Conservation (phyloP, 2,888 invertebrate species). For the Chloroclysta siterata region DNA sequence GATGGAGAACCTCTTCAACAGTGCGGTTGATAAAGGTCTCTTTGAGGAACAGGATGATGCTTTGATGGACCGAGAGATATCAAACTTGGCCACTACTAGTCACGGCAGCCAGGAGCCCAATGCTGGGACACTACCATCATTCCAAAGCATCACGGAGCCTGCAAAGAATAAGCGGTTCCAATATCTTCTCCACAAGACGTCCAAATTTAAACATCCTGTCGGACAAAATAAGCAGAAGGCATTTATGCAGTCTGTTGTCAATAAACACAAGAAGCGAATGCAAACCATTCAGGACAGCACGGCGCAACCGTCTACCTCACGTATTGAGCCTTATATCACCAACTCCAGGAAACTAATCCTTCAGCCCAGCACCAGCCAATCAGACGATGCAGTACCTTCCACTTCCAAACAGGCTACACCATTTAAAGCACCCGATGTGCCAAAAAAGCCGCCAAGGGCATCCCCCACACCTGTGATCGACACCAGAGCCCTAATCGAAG, state of each 20-base stretch:
- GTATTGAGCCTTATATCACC: conserved; percentile 70
- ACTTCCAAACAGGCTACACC: conserved; percentile 67
- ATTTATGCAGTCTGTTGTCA: conserved; percentile 81
- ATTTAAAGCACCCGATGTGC: conserved; percentile 70
- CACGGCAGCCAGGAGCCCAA: conserved; percentile 73
- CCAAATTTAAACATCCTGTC: conserved; percentile 80
- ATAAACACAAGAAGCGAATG: conserved; percentile 81
- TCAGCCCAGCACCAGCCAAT: conserved; percentile 65
- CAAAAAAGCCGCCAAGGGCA: conserved; percentile 68
- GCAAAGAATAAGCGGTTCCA: conserved; percentile 81
- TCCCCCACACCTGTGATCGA: conserved; percentile 81
- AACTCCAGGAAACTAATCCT: conserved; percentile 69
- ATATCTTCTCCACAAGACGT: conserved; percentile 80
- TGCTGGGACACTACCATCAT: conserved; percentile 70
- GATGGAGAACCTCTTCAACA: conserved; percentile 81
- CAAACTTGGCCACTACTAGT: conserved; percentile 79
- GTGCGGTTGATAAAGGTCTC: conserved; percentile 78
- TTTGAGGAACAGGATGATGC: conserved; percentile 79
- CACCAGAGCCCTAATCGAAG: conserved; percentile 93
- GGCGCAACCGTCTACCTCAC: conserved; percentile 75
- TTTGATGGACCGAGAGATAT: conserved; percentile 81
- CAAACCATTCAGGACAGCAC: conserved; percentile 66
- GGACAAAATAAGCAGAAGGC: conserved; percentile 81
- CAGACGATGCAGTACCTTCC: conserved; percentile 68
- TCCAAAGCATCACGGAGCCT: conserved; percentile 79